These are phyloP conservation scores for Pterois miles DNA, from an alignment of 2,797 vertebrate genomes.

Conservation along the genomic window DNA sequence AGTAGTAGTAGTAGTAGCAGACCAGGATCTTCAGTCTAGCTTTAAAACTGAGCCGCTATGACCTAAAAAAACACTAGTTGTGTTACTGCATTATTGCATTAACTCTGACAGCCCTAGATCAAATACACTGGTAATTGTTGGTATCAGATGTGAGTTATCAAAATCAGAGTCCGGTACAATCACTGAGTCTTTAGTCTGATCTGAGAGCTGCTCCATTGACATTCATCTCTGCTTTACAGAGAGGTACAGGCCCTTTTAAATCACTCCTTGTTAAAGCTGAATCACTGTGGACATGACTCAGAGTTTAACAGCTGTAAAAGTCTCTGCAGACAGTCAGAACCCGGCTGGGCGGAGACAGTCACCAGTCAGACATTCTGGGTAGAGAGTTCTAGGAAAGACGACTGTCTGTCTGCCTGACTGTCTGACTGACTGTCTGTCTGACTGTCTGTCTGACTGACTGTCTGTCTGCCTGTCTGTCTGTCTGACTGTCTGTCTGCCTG, in stretches of 20 bases:
- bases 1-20: too few species aligned
- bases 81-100: too few species aligned
- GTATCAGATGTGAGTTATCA: not conserved
- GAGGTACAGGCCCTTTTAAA: not conserved
- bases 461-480: too few species aligned
- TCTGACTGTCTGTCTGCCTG: too few species aligned
- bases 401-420: conserved; percentile 1
- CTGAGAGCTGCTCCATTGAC: not conserved
- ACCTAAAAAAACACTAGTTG: too few species aligned
- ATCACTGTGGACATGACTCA: not conserved
- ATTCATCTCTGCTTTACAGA: not conserved
- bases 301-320: conserved; percentile 5
- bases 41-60: too few species aligned
- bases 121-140: not conserved
- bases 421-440: too few species aligned
- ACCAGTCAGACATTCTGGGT: conserved; percentile 21
- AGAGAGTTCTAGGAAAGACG: conserved; percentile 15
- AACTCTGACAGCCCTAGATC: too few species aligned
- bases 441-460: too few species aligned
- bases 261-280: not conserved
- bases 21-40: too few species aligned
- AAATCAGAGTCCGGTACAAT: not conserved
- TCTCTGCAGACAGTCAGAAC: conserved; percentile 28
- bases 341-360: conserved; percentile 12
- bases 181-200: not conserved